Evolutionary conservation across 2,113 vertebrate species (phyloP), one percentile per base, ranked within the genome.

Genomic region (Morone chrysops): DNA sequence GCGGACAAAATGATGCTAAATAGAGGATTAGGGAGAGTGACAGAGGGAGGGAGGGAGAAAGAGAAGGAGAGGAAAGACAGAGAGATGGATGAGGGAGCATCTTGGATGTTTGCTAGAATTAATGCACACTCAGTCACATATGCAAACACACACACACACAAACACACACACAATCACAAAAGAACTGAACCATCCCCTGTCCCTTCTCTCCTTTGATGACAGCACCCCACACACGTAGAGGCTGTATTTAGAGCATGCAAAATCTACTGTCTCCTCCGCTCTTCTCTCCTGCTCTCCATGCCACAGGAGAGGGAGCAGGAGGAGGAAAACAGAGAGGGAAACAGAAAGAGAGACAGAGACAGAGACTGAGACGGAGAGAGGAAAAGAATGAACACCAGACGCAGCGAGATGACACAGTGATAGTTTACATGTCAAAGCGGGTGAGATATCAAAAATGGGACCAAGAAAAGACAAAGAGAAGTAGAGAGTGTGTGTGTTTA

Each of bases 201-300:
- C 85, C 88, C 88, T 59, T 75, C 83, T 81, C 86, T 89, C 90
- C 84, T 91, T 87, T 81, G 84, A 92, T 92, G 90, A 90, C 92
- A 93, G 84, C 89, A 89, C 89, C 87, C 85, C 92, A 85, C 93
- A 92, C 89, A 93, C 80, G 41, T 78, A 88, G 81, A 57, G 83
- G 90, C 90, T 94, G 92, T 94, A 95, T 95, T 93, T 95, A 94
- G 94, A 96, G 94, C 93, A 93, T 95, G 93, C 88, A 94, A 95
- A 95, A 94, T 94, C 88, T 81, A 91, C 92, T 93, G 94, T 94
- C 93, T 94, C 92, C 85, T 94, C 89, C 63, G 70, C 90, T 95
- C 85, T 86, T 53, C 85, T 87, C 88, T 92, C 79, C 77, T 70
- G 53, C 76, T 81, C 88, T 82, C 70, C 71, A 54, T 59, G 78